These are phyloP conservation scores for Orussus abietinus DNA, from an alignment of 1,140 invertebrate species.

Conservation along the genomic window DNA sequence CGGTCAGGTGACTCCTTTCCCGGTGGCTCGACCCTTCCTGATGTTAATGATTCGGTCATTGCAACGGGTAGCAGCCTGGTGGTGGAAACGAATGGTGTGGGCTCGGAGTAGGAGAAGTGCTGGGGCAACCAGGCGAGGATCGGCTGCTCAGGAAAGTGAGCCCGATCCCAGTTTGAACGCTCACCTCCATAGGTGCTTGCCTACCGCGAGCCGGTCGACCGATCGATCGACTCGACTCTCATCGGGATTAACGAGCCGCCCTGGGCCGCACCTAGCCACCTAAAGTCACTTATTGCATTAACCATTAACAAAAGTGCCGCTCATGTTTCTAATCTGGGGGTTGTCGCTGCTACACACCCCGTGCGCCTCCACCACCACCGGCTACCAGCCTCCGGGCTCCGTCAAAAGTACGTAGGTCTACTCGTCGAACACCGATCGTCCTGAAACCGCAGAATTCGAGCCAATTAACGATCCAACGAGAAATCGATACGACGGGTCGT, in stretches of 20 bases:
- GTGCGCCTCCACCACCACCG: not conserved
- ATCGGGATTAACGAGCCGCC: constrained; percentile 19
- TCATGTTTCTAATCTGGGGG: constrained; percentile 2
- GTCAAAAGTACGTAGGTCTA: constrained; percentile 29
- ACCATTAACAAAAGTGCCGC: constrained; percentile 2
- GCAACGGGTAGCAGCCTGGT: constrained; percentile 18
- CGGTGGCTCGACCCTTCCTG: not conserved
- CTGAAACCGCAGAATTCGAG: no score
- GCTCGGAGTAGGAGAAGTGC: constrained; percentile 32
- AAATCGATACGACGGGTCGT: no score
- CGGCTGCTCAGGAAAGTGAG: constrained; percentile 32
- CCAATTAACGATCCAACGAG: no score
- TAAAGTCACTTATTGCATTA: no score
- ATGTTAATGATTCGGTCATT: constrained; percentile 30
- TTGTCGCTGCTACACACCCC: constrained; percentile 1
- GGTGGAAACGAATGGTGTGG: constrained; percentile 33
- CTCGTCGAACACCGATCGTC: no score
- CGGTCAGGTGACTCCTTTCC: not conserved
- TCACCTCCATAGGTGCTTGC: not conserved
- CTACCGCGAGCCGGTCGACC: not conserved
- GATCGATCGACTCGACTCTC: constrained; percentile 10
- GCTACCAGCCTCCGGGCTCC: constrained; percentile 3
- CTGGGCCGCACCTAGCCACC: no score
- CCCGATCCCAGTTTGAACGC: constrained; percentile 36
- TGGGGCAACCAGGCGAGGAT: constrained; percentile 23